Base-by-base conservation (phyloP, 2,113 vertebrate species). In the Microtus oregoni region DNA sequence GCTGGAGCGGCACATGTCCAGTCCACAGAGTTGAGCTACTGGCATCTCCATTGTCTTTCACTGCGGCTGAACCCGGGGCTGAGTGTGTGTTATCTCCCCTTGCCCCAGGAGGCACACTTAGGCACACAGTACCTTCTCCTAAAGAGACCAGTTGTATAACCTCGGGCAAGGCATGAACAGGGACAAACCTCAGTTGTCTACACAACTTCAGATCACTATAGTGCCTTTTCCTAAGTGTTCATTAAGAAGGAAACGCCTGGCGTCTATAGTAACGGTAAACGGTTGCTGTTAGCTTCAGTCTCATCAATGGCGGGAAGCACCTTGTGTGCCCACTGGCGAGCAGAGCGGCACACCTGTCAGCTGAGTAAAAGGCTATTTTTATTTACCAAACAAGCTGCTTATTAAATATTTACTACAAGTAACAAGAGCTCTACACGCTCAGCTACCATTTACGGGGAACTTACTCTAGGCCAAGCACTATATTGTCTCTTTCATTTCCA, bases 331-430 rank as follows among this genome's bases (percentile, higher is more conserved):
- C 58, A 58, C 58, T 35, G 86, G 72, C 55, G 94, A 72, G 85
- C 32, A 94, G 81, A 92, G 87, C 65, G 87, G 76, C 9, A 26
- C 50, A 63, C 75, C 47, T 92, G 86, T 44, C 86, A 70, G 20
- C 70, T 93, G 67, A 91, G 41, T 70, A 44, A 28, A 77, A 44
- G 24, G 68, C 38, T 89, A n/a, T 47, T 94, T 94, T 86, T 30
- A 94, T 26, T 70, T 35, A 75, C 30, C 41, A 61, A 90, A 70
- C 13, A 93, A 90, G n/a, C 47, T 38, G 77, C 63, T 89, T 38
- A 81, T 94, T 90, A 88, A 94, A 94, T 78, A 93, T 68, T 94
- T 61, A 90, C 20, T 72, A 30, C 86, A 77, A 90, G 86, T 47
- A 72, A 70, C 35, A 79, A 65, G 30, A 91, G 70, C 52, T 82